Evolutionary conservation across 92 coral and sea anemone genomes (phyloP).

Genomic region (Porites lobata): DNA sequence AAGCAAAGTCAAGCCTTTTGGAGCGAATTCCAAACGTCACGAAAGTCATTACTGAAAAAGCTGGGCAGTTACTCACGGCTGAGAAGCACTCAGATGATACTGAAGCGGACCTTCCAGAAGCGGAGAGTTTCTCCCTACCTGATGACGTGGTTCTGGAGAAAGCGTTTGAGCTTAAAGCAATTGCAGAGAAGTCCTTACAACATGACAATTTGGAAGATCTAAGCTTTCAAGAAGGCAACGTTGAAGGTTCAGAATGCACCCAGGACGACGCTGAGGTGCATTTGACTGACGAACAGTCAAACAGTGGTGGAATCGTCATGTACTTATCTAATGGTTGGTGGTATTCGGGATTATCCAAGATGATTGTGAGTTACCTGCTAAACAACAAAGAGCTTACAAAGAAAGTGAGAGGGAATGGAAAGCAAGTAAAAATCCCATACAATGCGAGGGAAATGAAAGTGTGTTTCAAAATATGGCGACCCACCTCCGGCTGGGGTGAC

Average conservation of each 20-base stretch:
- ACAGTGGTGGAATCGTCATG: slow-evolving; percentile 8
- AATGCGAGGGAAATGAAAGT: slow-evolving; percentile 49
- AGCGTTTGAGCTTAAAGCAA: neutral
- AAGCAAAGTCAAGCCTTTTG: neutral
- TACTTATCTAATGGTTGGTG: slow-evolving; percentile 54
- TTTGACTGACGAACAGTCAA: neutral
- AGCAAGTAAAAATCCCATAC: slow-evolving; percentile 40
- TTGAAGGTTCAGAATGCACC: neutral
- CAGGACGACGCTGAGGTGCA: neutral
- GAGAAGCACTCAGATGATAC: neutral
- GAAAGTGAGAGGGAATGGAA: slow-evolving; percentile 47
- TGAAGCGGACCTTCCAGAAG: neutral
- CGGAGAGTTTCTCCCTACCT: neutral
- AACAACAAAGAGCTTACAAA: neutral
- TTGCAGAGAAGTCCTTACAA: slow-evolving; percentile 34
- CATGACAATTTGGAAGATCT: neutral
- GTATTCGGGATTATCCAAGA: slow-evolving; percentile 38
- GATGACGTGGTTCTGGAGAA: too few species aligned
- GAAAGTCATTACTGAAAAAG: slow-evolving; percentile 30
- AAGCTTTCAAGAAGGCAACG: neutral
- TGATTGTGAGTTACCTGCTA: slow-evolving; percentile 45
- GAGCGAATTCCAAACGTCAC: neutral
- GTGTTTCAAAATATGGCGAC: slow-evolving; percentile 48
- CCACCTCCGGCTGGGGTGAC: slow-evolving; percentile 54
- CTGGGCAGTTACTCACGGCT: slow-evolving; percentile 40